Evolutionary conservation across 2,888 invertebrate genomes (phyloP).

Genomic region (Cancer borealis): DNA sequence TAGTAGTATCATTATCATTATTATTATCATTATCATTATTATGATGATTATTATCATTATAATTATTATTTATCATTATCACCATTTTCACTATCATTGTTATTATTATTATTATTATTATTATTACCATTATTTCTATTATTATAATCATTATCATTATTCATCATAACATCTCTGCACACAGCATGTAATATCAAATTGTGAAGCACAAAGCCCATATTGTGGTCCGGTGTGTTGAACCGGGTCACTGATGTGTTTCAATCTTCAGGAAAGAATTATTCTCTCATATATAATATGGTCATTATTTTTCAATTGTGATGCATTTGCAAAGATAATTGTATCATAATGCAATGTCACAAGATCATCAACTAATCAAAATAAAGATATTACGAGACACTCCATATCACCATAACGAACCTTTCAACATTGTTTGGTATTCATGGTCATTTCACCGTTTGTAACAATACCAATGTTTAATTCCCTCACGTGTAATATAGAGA

Average conservation of each 20-base stretch:
- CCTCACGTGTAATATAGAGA: too few species aligned
- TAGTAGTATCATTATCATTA: neutral
- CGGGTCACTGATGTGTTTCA: neutral
- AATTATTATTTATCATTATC: neutral
- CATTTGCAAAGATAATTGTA: neutral
- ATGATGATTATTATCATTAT: conserved; percentile 35
- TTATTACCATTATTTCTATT: neutral
- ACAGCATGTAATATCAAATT: neutral
- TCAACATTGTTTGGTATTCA: too few species aligned
- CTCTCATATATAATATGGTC: neutral
- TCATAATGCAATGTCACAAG: neutral
- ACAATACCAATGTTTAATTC: too few species aligned
- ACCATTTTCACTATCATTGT: neutral
- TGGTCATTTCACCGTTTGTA: too few species aligned
- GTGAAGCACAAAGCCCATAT: neutral
- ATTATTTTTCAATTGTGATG: neutral
- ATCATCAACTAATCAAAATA: neutral
- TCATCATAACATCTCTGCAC: neutral
- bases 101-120: neutral
- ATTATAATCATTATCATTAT: neutral
- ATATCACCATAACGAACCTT: too few species aligned
- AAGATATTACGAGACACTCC: neutral
- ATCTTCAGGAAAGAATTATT: neutral
- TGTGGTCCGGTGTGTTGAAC: neutral
- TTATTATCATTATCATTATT: neutral